A percentile compares a stretch with the other conserved stretches of the same genome.
phyloP scores from a whole-genome alignment of 2,888 invertebrate species.

The Eupelmus urozonus region DNA sequence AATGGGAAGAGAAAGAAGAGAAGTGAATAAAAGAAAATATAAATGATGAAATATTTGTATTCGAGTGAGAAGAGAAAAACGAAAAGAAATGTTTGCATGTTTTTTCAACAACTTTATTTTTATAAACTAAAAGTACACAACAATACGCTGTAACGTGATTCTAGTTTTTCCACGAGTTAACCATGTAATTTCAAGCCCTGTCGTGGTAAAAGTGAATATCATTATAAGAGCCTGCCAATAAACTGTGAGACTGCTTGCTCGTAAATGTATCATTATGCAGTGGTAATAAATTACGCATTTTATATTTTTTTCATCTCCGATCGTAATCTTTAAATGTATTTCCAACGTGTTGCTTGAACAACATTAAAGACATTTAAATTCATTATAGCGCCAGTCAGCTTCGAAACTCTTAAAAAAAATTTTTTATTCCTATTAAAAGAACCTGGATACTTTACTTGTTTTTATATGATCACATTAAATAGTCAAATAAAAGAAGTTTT shows the following conservation, averaged over 20 bases:
- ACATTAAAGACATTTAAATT: slow-evolving; percentile 4
- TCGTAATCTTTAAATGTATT: neutral
- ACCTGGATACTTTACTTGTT: too few relatives aligned
- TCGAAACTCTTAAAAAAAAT: too few relatives aligned
- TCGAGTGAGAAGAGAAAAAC: neutral
- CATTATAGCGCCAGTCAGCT: neutral
- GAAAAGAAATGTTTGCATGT: neutral
- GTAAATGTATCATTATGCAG: slow-evolving; percentile 19
- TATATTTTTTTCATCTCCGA: neutral
- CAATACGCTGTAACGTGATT: neutral
- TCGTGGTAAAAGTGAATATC: slow-evolving; percentile 2
- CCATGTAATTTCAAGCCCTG: neutral
- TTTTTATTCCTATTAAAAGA: too few relatives aligned
- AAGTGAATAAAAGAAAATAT: neutral
- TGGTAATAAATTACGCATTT: slow-evolving; percentile 19
- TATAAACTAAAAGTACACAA: too few relatives aligned
- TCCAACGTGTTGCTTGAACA: neutral
- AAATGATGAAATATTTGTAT: too few relatives aligned
- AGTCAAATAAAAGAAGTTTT: too few relatives aligned
- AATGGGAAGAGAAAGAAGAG: slow-evolving; percentile 8
- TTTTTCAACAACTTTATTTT: too few relatives aligned
- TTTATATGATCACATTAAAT: too few relatives aligned
- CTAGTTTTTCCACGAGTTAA: neutral
- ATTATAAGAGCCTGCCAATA: slow-evolving; percentile 10
- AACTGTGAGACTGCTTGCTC: slow-evolving; percentile 3